Base-by-base conservation (phyloP, 2,888 invertebrate species). In the Thereva nobilitata region DNA sequence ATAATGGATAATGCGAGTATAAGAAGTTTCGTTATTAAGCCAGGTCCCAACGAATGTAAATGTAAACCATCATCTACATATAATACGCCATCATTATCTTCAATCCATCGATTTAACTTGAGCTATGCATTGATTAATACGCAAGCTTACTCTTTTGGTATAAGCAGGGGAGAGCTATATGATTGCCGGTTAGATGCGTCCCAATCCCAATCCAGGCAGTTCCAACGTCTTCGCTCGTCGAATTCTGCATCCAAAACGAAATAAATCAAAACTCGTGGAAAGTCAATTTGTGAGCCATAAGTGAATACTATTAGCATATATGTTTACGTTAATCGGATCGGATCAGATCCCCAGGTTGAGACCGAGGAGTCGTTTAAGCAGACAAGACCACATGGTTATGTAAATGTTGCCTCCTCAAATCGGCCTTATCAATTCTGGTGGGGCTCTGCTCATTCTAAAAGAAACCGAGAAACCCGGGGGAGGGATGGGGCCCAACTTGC, bases 291-390 rank as follows among this genome's bases (percentile, higher is more conserved):
- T 69, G 69, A 69, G 64, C 68, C 71, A 70, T 71, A 72, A 72
- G 72, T 71, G 73, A 73, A 73, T 72, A 71, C 70, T 71, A 73
- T 73, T 73, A 73, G 73, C 73, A 73, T 73, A 73, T 71, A 73
- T 72, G 73, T 72, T 73, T 73, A 72, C 72, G 72, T 70, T 73
- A 73, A 73, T 72, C 71, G 70, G 59, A 71, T 72, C 69, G 71
- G 68, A 72, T 72, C 68, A 67, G 71, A 70, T 72, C 70, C 70
- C 71, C 69, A 68, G 67, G 69, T 70, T 68, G 70, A 64, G 53
- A 53, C 54, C 54, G 44, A 54, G 64, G 45, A 64, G 64, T 64
- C 54, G 54, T 64, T 64, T 54, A 64, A 64, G 54, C 64, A 55
- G 64, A 64, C 55, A 64, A 64, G 54, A 64, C 54, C 64, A 55